phyloP scores from a whole-genome alignment of 2,113 vertebrate species.

The Ailuropoda melanoleuca region DNA sequence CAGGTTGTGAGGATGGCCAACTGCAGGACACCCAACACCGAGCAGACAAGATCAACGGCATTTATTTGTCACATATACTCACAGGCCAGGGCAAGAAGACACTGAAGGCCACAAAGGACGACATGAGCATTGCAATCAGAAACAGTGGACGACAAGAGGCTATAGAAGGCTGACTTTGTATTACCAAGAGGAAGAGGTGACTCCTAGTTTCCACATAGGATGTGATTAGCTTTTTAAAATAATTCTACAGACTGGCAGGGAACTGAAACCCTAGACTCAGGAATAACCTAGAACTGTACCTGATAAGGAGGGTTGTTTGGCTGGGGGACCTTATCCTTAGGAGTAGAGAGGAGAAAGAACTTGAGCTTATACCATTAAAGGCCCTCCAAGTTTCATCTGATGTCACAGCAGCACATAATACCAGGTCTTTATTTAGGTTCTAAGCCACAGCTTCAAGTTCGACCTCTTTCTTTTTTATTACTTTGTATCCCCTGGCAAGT shows the following conservation, averaged over 20 bases:
- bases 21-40: accelerated
- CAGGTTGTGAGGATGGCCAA: not conserved
- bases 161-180: not conserved
- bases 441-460: not conserved
- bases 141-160: accelerated
- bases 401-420: not conserved
- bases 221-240: not conserved
- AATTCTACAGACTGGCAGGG: not conserved
- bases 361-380: accelerated
- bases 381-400: not conserved
- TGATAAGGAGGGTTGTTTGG: not conserved
- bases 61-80: not conserved
- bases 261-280: not conserved
- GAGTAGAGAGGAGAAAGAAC: not conserved
- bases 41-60: accelerated
- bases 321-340: too few relatives aligned
- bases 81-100: not conserved
- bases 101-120: not conserved
- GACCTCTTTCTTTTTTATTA: not conserved
- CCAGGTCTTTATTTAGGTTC: not conserved
- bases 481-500: not conserved
- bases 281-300: not conserved
- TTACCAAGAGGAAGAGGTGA: too few relatives aligned
- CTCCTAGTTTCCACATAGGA: not conserved
- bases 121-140: accelerated